These are phyloP conservation scores for Baryphthengus martii DNA, from an alignment of 2,113 vertebrate species.

Conservation along the genomic window DNA sequence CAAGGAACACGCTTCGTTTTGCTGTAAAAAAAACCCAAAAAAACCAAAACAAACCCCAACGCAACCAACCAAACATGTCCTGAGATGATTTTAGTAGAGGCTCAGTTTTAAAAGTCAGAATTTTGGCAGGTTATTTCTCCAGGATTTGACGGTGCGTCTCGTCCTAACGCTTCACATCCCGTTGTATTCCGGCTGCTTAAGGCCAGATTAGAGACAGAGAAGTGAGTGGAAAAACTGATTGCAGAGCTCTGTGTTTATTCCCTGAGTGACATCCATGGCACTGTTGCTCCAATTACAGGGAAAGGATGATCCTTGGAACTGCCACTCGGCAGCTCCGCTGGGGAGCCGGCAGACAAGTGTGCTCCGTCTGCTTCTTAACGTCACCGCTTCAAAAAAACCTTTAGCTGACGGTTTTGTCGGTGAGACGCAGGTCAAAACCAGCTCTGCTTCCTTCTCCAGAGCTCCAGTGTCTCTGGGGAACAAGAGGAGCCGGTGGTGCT, in stretches of 20 bases:
- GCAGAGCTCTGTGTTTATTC: not conserved
- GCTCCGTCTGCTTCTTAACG: not conserved
- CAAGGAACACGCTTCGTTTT: accelerated
- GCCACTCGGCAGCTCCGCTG: not conserved
- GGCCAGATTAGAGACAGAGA: not conserved
- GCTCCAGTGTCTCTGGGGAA: not conserved
- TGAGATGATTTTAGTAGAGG: not conserved
- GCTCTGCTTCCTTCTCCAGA: not conserved
- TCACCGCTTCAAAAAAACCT: not conserved
- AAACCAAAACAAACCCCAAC: too few species aligned
- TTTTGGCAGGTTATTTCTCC: not conserved
- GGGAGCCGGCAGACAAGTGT: not conserved
- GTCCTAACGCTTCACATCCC: not conserved
- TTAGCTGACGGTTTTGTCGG: not conserved
- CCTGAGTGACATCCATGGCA: not conserved
- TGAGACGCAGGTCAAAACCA: not conserved
- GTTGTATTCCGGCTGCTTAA: not conserved
- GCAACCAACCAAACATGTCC: not conserved
- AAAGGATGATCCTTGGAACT: not conserved
- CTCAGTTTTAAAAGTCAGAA: not conserved
- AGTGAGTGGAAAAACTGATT: not conserved
- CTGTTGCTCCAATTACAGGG: not conserved
- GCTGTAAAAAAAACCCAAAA: not conserved
- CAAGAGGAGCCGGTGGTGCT: not conserved
- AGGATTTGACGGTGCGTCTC: not conserved